Conservation (phyloP, 2,113 vertebrate species). For the Origma solitaria region DNA sequence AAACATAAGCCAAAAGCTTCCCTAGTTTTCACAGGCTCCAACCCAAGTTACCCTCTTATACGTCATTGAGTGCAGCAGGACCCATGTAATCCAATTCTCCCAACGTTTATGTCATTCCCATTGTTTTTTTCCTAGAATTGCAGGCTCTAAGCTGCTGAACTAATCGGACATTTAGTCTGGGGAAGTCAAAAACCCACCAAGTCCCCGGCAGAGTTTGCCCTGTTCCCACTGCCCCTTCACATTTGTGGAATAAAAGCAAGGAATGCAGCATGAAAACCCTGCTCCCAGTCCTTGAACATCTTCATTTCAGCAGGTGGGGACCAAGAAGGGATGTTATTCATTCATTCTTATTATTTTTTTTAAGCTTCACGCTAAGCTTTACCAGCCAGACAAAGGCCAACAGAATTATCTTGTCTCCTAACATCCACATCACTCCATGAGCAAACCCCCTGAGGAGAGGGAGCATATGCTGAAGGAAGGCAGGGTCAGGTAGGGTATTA, state of each 20-base stretch:
- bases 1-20: constrained; percentile 31
- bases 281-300: background rate
- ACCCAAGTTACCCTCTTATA: background rate
- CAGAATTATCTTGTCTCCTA: background rate
- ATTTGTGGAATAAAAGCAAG: background rate
- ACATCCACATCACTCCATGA: background rate
- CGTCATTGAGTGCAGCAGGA: background rate
- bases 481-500: too few relatives aligned
- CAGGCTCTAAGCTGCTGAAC: constrained; percentile 22
- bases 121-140: constrained; percentile 45
- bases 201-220: background rate
- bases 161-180: background rate
- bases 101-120: constrained; percentile 24
- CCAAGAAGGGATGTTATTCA: background rate
- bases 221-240: background rate
- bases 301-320: background rate
- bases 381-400: background rate
- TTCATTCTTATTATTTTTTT: background rate
- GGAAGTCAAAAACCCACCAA: background rate
- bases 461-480: background rate
- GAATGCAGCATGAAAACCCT: background rate
- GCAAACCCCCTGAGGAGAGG: background rate
- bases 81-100: constrained; percentile 19
- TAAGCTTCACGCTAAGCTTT: background rate
- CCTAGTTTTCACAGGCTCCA: constrained; percentile 13